Evolutionary conservation across 2,888 invertebrate species (phyloP).

Genomic region (Trichacis sp.): DNA sequence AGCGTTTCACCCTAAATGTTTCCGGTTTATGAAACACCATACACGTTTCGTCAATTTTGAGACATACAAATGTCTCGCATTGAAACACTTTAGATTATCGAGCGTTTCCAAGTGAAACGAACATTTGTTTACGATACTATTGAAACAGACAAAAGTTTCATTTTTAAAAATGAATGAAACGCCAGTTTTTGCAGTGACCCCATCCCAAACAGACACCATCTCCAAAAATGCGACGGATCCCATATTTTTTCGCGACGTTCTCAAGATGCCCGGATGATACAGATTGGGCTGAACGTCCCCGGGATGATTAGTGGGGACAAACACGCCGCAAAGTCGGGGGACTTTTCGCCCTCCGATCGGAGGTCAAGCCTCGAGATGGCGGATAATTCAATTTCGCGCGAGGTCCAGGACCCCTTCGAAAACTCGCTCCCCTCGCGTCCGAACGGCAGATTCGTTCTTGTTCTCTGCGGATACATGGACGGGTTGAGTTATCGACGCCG

Average conservation of each 20-base stretch:
- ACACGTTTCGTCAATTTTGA: too few species aligned
- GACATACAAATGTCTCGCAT: too few species aligned
- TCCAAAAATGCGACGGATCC: too few species aligned
- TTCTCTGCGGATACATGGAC: conserved; percentile 39
- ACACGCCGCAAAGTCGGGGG: conserved; percentile 38
- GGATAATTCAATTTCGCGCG: conserved; percentile 60
- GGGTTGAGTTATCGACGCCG: conserved; percentile 56
- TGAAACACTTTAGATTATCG: too few species aligned
- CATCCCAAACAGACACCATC: too few species aligned
- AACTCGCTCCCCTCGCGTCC: conserved; percentile 46
- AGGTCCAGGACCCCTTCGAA: conserved; percentile 41
- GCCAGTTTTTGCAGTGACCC: too few species aligned
- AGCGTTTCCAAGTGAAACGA: too few species aligned
- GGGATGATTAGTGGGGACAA: conserved; percentile 50
- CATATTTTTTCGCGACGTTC: conserved; percentile 1
- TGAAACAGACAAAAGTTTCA: too few species aligned
- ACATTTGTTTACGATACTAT: too few species aligned
- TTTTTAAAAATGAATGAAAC: too few species aligned
- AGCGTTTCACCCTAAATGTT: too few species aligned
- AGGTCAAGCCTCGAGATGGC: conserved; percentile 49
- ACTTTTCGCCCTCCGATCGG: conserved; percentile 48
- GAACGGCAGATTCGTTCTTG: conserved; percentile 40
- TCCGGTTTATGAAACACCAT: too few species aligned
- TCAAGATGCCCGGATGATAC: conserved; percentile 52
- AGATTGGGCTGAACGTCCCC: conserved; percentile 41